Percentiles rank a stretch among this genome's conserved stretches.
phyloP scores from a whole-genome alignment of 2,888 invertebrate genomes.

The Rapana venosa region DNA sequence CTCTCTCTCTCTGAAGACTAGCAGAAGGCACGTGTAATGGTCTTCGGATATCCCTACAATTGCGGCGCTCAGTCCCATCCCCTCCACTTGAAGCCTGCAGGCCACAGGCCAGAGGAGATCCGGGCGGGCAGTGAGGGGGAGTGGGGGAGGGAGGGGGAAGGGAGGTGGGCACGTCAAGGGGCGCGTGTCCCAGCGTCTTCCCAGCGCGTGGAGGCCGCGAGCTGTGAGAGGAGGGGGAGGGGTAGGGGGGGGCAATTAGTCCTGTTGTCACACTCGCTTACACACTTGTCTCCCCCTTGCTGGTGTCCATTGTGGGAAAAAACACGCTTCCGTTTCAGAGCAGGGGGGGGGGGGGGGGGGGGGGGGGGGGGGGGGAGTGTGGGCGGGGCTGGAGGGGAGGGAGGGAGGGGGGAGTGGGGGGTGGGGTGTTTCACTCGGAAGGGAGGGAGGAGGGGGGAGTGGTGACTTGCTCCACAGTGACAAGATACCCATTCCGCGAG shows the following conservation, averaged over 20 bases:
- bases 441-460: no score
- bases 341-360: background rate
- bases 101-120: background rate
- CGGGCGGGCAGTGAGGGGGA: background rate
- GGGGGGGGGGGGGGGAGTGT: background rate
- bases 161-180: background rate
- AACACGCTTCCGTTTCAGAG: slow-evolving; percentile 6
- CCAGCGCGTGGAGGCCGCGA: background rate
- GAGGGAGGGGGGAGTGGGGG: background rate
- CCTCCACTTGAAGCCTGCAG: background rate
- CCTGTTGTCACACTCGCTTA: slow-evolving; percentile 36
- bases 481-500: no score
- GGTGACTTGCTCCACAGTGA: no score
- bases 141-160: no score
- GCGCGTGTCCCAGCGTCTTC: background rate
- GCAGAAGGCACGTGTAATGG: slow-evolving; percentile 22
- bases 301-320: background rate
- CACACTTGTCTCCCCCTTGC: slow-evolving; percentile 29
- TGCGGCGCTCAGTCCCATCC: background rate
- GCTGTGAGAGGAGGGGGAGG: background rate
- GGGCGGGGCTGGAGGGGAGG: background rate
- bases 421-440: background rate
- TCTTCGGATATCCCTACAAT: slow-evolving; percentile 29
- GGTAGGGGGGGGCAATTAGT: slow-evolving; percentile 26
- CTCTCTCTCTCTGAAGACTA: background rate